Percentiles rank a stretch among this genome's conserved stretches.
phyloP scores from a whole-genome alignment of 2,113 vertebrate genomes.

The Mustela lutreola region DNA sequence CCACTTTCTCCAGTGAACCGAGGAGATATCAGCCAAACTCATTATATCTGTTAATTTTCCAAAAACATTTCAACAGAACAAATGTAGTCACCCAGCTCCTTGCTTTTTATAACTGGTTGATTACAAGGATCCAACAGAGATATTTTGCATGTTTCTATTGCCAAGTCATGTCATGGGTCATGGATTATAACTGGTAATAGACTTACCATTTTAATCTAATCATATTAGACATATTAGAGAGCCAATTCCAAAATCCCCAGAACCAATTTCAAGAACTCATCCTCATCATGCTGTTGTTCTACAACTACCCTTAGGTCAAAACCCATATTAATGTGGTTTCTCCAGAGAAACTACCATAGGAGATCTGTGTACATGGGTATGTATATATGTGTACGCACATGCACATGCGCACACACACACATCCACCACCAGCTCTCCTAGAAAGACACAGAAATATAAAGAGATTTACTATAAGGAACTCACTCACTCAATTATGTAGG shows the following conservation, averaged over 20 bases:
- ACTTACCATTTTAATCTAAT: background rate
- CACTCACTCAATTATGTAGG: background rate
- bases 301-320: background rate
- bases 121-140: background rate
- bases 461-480: background rate
- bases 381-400: background rate
- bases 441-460: background rate
- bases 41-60: background rate
- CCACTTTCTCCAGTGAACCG: background rate
- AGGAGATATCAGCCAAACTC: background rate
- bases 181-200: background rate
- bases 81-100: background rate
- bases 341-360: background rate
- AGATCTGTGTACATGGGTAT: background rate
- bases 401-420: rapidly evolving
- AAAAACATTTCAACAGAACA: background rate
- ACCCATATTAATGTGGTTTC: background rate
- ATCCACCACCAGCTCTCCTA: background rate
- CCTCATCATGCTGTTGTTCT: background rate
- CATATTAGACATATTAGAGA: background rate
- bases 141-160: background rate
- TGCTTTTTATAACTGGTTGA: background rate
- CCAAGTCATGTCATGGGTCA: background rate
- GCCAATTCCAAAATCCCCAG: background rate
- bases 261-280: background rate